Conservation (phyloP, 2,797 vertebrate genomes). For the Scarus forsteni region DNA sequence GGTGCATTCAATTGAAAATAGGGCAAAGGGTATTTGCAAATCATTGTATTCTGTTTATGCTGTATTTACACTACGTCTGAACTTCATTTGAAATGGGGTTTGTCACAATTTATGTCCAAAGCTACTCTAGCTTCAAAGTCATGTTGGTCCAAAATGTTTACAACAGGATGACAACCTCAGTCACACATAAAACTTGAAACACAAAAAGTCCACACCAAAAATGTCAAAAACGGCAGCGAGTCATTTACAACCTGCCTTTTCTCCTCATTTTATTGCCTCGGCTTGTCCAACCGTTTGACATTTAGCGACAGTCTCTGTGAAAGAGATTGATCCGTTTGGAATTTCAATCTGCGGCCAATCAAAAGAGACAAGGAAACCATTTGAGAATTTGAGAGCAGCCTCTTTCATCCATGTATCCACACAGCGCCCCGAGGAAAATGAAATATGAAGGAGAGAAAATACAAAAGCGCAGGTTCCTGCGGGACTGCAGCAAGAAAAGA, state of each 20-base stretch:
- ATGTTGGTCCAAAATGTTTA: background rate
- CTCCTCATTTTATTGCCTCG: conserved; percentile 29
- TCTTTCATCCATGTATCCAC: conserved; percentile 31
- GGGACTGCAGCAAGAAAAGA: conserved; percentile 35
- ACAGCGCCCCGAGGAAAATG: conserved; percentile 17
- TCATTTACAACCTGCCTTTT: conserved; percentile 29
- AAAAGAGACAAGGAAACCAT: conserved; percentile 55
- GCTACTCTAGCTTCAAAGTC: background rate
- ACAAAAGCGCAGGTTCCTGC: conserved; percentile 16
- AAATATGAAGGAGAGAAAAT: conserved; percentile 40
- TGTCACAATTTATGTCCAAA: no score
- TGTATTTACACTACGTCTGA: no score
- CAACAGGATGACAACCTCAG: background rate
- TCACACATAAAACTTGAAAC: background rate
- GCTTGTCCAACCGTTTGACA: conserved; percentile 50
- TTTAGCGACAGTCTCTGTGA: conserved; percentile 18
- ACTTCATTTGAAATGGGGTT: no score
- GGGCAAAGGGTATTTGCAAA: no score
- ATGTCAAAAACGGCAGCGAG: conserved; percentile 28
- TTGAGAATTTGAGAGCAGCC: conserved; percentile 52
- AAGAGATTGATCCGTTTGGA: conserved; percentile 53
- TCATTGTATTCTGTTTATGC: no score
- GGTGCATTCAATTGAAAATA: no score
- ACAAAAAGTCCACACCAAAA: conserved; percentile 12
- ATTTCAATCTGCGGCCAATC: conserved; percentile 65